Percentiles rank a stretch among this genome's conserved stretches.
phyloP scores from a whole-genome alignment of 2,888 invertebrate species.

The Mesoligia furuncula region DNA sequence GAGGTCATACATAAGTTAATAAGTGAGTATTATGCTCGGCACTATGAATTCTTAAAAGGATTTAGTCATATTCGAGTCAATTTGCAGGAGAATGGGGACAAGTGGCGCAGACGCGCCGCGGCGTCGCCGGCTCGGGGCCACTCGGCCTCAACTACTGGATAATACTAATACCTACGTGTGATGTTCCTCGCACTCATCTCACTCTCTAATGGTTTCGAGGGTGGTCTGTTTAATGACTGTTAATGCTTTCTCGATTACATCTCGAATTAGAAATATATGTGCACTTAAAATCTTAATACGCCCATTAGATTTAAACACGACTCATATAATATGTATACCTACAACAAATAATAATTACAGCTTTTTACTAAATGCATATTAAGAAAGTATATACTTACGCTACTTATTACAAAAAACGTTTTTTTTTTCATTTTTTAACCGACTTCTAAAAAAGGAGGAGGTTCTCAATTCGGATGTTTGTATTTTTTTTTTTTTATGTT shows the following conservation, averaged over 20 bases:
- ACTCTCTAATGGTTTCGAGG: conserved; percentile 73
- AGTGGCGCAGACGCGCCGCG: conserved; percentile 83
- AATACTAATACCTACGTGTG: conserved; percentile 59
- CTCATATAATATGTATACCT: background rate
- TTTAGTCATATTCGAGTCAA: conserved; percentile 85
- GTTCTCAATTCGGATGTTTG: no score
- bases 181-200: conserved; percentile 67
- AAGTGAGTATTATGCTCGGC: conserved; percentile 70
- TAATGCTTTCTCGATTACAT: conserved; percentile 66
- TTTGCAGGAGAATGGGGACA: conserved; percentile 86
- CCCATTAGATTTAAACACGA: conserved; percentile 41
- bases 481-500: no score
- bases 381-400: background rate
- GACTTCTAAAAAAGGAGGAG: no score
- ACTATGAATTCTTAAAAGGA: conserved; percentile 84
- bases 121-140: conserved; percentile 68
- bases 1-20: conserved; percentile 81
- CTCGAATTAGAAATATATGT: conserved; percentile 54
- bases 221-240: conserved; percentile 66
- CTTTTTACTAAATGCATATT: background rate
- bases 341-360: background rate
- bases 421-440: background rate
- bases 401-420: background rate
- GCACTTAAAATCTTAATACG: conserved; percentile 54
- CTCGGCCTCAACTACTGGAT: conserved; percentile 63